Evolutionary conservation across 1,140 invertebrate genomes (phyloP).

Genomic region (Mercenaria mercenaria): DNA sequence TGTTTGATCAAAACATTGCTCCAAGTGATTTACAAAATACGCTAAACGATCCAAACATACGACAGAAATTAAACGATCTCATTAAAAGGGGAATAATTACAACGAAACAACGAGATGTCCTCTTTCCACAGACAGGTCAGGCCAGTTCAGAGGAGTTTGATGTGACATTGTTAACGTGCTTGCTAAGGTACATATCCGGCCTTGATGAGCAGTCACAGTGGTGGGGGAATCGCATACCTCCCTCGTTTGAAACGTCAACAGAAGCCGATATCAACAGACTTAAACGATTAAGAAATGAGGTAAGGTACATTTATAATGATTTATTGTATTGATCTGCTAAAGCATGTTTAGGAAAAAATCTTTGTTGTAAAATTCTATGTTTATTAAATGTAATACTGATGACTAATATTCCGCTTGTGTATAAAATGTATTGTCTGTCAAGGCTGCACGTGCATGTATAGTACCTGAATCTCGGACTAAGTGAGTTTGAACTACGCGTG

Average conservation of each 20-base stretch:
- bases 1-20: too few relatives aligned
- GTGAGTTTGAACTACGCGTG: too few relatives aligned
- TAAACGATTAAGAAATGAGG: too few relatives aligned
- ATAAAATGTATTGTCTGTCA: too few relatives aligned
- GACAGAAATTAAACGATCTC: not conserved
- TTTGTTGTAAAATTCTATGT: too few relatives aligned
- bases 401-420: too few relatives aligned
- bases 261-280: not conserved
- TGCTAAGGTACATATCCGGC: not conserved
- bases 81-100: not conserved
- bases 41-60: not conserved
- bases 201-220: not conserved
- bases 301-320: too few relatives aligned
- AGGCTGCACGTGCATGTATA: too few relatives aligned
- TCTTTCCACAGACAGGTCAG: not conserved
- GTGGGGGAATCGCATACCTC: not conserved
- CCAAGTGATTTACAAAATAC: not conserved
- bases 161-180: not conserved
- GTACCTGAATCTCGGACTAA: too few relatives aligned
- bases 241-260: not conserved
- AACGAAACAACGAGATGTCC: not conserved
- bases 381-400: too few relatives aligned
- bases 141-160: not conserved
- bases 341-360: too few relatives aligned
- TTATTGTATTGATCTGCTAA: too few relatives aligned